phyloP scores from a whole-genome alignment of 1,140 invertebrate species.

The Hydropsyche tenuis region DNA sequence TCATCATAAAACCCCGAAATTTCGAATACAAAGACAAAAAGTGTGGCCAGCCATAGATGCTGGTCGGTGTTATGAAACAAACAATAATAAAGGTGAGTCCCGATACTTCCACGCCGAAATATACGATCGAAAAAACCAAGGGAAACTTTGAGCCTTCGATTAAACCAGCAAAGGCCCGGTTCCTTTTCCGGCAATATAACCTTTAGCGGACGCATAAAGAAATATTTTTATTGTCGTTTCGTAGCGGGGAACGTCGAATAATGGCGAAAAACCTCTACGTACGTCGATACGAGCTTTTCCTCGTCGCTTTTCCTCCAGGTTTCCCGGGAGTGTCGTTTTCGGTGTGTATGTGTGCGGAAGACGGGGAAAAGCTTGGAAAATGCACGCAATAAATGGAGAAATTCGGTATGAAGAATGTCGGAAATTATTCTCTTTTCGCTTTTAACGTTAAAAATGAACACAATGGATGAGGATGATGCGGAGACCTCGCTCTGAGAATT shows the following conservation, averaged over 20 bases:
- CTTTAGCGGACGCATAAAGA: not conserved
- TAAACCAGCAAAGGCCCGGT: too few species aligned
- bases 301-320: too few species aligned
- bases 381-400: constrained; percentile 3
- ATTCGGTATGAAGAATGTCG: constrained; percentile 17
- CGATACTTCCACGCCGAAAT: not conserved
- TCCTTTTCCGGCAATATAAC: not conserved
- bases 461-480: too few species aligned
- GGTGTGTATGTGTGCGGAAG: too few species aligned
- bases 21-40: too few species aligned
- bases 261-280: not conserved
- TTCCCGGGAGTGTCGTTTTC: too few species aligned
- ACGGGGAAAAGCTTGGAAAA: too few species aligned
- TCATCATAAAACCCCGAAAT: too few species aligned
- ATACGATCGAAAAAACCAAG: not conserved
- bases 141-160: too few species aligned
- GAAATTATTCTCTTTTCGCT: constrained; percentile 13
- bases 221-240: constrained; percentile 4
- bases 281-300: too few species aligned
- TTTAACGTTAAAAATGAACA: constrained; percentile 7
- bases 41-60: constrained; percentile 28
- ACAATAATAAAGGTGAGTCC: constrained; percentile 33
- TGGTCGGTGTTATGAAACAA: constrained; percentile 39
- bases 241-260: not conserved
- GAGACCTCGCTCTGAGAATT: too few species aligned